Evolutionary conservation across 2,888 invertebrate genomes (phyloP), one percentile per base, ranked within the genome.

Genomic region (Ecdyonurus torrentis): DNA sequence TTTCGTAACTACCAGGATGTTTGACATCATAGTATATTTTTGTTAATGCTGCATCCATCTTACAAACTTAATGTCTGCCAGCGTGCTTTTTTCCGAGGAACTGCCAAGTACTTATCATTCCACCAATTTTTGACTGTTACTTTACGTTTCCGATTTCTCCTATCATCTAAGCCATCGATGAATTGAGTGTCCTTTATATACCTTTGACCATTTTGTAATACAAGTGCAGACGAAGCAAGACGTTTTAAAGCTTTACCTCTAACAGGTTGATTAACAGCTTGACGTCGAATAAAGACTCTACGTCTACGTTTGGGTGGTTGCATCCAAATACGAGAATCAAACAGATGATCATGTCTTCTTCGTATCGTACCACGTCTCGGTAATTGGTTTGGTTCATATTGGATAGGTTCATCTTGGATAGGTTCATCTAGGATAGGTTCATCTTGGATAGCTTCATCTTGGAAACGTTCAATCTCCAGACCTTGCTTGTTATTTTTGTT

Each of bases 351-450:
- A n/a, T n/a, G n/a, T n/a, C n/a, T n/a, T n/a, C n/a, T n/a, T n/a
- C n/a, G n/a, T n/a, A n/a, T n/a, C n/a, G n/a, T n/a, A n/a, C n/a
- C n/a, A n/a, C n/a, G n/a, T n/a, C n/a, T n/a, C n/a, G n/a, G n/a
- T n/a, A n/a, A n/a, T n/a, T n/a, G n/a, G n/a, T n/a, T n/a, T n/a
- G n/a, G n/a, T n/a, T n/a, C n/a, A n/a, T n/a, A n/a, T n/a, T n/a
- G n/a, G n/a, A n/a, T n/a, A n/a, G n/a, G n/a, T 53, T 69, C 69
- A 2, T 68, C 65, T 23, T 68, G 61, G 52, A 69, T 65, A 1
- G 69, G 66, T 53, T 67, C 66, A 1, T 67, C 22, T 7, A 68
- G 60, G 59, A 65, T 67, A 18, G 62, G 63, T 50, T 7, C n/a
- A 18, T 59, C 50, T 1, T 58, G 15, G 22, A 20, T 22, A 53